These are phyloP conservation scores for Pristiophorus japonicus DNA, from an alignment of 2,113 vertebrate species.

Conservation along the genomic window DNA sequence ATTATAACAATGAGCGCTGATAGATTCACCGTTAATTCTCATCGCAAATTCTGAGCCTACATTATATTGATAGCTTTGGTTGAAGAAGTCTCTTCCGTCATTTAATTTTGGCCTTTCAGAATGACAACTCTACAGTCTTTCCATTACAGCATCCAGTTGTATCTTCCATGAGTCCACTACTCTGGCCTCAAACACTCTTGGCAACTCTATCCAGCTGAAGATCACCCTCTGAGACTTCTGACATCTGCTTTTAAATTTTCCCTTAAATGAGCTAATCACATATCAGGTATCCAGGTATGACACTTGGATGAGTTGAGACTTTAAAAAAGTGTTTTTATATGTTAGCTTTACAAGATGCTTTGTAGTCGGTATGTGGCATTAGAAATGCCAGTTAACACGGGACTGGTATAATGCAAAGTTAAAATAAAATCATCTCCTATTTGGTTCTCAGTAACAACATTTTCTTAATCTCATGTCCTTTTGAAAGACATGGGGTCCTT, in stretches of 20 bases:
- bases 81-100: background rate
- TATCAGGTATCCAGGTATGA: background rate
- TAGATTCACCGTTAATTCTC: too few species aligned
- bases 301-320: background rate
- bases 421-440: background rate
- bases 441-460: background rate
- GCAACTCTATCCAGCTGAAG: background rate
- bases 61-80: too few species aligned
- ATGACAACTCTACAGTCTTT: too few species aligned
- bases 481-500: background rate
- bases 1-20: too few species aligned
- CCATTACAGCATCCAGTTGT: background rate
- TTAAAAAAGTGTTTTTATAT: background rate
- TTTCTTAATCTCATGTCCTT: background rate
- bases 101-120: too few species aligned
- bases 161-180: background rate
- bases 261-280: background rate
- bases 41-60: too few species aligned
- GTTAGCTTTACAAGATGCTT: background rate
- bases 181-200: background rate
- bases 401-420: background rate
- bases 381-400: background rate
- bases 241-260: background rate
- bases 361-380: background rate
- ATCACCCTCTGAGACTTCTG: background rate